phyloP scores from a whole-genome alignment of 2,888 invertebrate species.

The Xestia xanthographa region DNA sequence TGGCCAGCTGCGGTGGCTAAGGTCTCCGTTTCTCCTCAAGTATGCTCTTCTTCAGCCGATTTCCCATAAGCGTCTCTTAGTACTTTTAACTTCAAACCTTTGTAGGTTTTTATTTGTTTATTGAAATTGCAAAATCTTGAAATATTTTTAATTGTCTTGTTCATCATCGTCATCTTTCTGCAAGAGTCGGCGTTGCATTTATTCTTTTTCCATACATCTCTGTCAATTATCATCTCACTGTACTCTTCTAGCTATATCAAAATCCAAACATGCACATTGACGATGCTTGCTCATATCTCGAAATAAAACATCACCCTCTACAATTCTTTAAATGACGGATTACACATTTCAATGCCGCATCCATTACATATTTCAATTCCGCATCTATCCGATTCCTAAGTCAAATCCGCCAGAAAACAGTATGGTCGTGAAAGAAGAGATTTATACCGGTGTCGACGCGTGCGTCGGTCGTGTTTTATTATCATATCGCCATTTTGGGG shows the following conservation, averaged over 20 bases:
- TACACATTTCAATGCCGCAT: not conserved
- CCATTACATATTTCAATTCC: not conserved
- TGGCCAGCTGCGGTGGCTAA: no score
- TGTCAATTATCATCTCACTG: not conserved
- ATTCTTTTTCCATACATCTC: no score
- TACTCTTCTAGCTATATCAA: not conserved
- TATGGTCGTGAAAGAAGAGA: conserved; percentile 80
- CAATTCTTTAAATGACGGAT: not conserved
- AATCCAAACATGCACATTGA: not conserved
- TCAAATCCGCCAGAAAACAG: conserved; percentile 74
- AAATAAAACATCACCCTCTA: not conserved
- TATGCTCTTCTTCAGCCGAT: not conserved
- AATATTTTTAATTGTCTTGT: not conserved
- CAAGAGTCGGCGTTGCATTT: not conserved
- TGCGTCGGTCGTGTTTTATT: conserved; percentile 76
- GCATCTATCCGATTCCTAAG: conserved; percentile 67
- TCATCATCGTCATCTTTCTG: not conserved
- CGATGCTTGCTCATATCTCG: no score
- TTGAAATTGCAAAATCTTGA: not conserved
- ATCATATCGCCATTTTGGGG: conserved; percentile 77
- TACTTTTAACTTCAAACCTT: not conserved
- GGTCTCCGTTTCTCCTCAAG: not conserved
- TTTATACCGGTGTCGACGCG: conserved; percentile 81
- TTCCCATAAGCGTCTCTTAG: not conserved
- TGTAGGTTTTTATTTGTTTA: not conserved